These are phyloP conservation scores for Octodon degus DNA, from an alignment of 2,113 vertebrate species.

Conservation along the genomic window DNA sequence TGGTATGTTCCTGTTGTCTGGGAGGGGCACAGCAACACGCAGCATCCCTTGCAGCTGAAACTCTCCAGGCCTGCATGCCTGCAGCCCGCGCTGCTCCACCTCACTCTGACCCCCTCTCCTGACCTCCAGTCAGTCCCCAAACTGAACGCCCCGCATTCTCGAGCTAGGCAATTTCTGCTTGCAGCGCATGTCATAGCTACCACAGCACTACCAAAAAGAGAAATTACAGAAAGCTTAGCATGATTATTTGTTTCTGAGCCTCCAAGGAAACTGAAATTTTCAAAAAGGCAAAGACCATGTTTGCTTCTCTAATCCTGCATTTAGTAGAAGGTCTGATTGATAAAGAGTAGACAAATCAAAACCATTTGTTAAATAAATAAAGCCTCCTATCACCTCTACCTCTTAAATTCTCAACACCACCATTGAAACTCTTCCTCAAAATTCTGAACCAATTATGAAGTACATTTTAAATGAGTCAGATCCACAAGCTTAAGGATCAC, in stretches of 20 bases:
- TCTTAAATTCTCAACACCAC: not conserved
- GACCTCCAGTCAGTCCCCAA: not conserved
- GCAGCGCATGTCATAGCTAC: not conserved
- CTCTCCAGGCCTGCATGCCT: not conserved
- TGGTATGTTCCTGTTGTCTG: not conserved
- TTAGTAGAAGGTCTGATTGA: not conserved
- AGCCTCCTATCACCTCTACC: not conserved
- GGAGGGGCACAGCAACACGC: not conserved
- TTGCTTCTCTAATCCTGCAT: conserved; percentile 45
- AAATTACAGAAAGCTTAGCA: conserved; percentile 34
- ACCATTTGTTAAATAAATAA: conserved; percentile 41
- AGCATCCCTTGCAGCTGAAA: not conserved
- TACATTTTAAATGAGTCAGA: not conserved
- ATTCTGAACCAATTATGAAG: conserved; percentile 34
- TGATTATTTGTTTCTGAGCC: conserved; percentile 48
- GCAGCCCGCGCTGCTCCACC: not conserved
- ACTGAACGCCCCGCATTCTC: not conserved
- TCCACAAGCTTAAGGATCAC: not conserved
- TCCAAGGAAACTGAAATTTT: conserved; percentile 1
- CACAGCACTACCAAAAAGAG: not conserved
- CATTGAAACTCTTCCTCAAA: not conserved
- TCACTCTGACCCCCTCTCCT: not conserved
- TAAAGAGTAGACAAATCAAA: conserved; percentile 40
- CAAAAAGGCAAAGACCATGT: conserved; percentile 51
- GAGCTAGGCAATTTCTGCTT: not conserved